Percentiles rank a stretch among this genome's conserved stretches.
phyloP scores from a whole-genome alignment of 2,113 vertebrate species.

The Atractosteus spatula region DNA sequence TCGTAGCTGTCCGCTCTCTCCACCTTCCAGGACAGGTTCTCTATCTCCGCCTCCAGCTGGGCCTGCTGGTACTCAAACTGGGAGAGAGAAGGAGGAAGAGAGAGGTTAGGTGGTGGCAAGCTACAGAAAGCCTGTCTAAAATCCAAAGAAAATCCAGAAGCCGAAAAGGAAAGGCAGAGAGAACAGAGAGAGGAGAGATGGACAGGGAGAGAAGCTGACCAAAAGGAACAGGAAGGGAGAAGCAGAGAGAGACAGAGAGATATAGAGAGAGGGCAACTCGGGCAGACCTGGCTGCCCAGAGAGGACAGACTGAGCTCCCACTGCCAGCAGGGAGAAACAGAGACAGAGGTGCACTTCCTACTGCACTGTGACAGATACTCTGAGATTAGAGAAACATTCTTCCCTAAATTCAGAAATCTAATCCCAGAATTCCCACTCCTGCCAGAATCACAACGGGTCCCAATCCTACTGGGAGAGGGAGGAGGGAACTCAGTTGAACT shows the following conservation, averaged over 20 bases:
- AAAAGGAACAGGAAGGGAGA: neutral
- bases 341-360: too few relatives aligned
- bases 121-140: neutral
- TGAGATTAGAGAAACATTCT: too few relatives aligned
- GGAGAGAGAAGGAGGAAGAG: slow-evolving; percentile 15
- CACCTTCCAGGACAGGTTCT: slow-evolving; percentile 98
- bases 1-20: slow-evolving; percentile 96
- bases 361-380: too few relatives aligned
- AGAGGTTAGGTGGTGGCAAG: neutral
- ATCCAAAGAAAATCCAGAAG: neutral
- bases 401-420: too few relatives aligned
- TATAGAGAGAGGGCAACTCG: neutral
- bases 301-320: too few relatives aligned
- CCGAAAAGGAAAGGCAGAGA: neutral
- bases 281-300: too few relatives aligned
- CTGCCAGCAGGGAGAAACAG: too few relatives aligned
- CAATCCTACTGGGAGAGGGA: too few relatives aligned
- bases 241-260: neutral
- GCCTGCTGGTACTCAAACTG: slow-evolving; percentile 99
- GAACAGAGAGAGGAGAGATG: neutral
- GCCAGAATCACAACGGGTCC: too few relatives aligned
- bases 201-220: neutral
- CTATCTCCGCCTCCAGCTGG: slow-evolving; percentile 96
- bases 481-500: too few relatives aligned
- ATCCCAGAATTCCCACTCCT: too few relatives aligned